These are phyloP conservation scores for Eumeta japonica DNA, from an alignment of 1,140 invertebrate genomes.

Conservation along the genomic window DNA sequence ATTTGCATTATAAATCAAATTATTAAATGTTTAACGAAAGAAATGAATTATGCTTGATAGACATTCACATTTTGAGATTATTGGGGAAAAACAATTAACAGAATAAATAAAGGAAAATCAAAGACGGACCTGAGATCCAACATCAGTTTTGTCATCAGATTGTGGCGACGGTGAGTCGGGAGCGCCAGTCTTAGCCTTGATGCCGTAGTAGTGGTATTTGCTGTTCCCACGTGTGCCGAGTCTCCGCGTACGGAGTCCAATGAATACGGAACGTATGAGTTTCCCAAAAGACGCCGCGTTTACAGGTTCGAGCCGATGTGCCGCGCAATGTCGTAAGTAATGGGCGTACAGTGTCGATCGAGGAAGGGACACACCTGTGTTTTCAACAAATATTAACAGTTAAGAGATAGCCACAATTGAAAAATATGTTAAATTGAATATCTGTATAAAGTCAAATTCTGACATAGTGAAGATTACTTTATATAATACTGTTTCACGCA, in stretches of 20 bases:
- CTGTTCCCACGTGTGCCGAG: slow-evolving; percentile 98
- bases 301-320: slow-evolving; percentile 94
- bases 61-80: background rate
- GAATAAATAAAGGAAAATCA: background rate
- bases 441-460: background rate
- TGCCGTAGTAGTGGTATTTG: slow-evolving; percentile 99
- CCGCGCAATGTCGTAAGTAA: slow-evolving; percentile 91
- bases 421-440: background rate
- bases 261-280: slow-evolving; percentile 95
- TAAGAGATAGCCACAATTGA: background rate
- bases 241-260: slow-evolving; percentile 88
- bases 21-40: background rate
- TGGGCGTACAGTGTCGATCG: slow-evolving; percentile 95
- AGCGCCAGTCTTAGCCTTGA: slow-evolving; percentile 86
- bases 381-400: background rate
- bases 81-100: background rate
- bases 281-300: slow-evolving; percentile 99
- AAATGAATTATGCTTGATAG: background rate
- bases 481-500: background rate
- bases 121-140: background rate
- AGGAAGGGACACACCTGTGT: slow-evolving; percentile 78
- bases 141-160: slow-evolving; percentile 17
- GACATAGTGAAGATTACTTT: background rate
- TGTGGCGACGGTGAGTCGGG: slow-evolving; percentile 11
- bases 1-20: background rate